Evolutionary conservation across 2,113 vertebrate genomes (phyloP).

Genomic region (Thunnus maccoyii): DNA sequence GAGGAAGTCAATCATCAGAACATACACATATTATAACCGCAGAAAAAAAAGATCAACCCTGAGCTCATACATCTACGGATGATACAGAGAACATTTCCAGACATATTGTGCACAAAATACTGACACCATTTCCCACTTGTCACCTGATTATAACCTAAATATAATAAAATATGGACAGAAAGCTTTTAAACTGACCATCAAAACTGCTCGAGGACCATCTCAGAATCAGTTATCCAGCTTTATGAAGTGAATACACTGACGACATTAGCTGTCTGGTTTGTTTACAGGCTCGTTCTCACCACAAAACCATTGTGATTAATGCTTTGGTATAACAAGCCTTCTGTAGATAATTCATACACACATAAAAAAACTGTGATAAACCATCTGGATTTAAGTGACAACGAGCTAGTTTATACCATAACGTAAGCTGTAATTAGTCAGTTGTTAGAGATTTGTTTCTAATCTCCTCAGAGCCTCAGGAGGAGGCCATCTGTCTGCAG

Average conservation of each 20-base stretch:
- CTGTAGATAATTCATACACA: neutral
- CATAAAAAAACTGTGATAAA: neutral
- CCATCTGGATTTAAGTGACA: conserved; percentile 17
- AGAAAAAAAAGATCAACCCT: neutral
- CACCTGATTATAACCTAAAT: neutral
- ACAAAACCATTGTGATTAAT: neutral
- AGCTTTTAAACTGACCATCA: conserved; percentile 3
- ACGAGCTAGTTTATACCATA: conserved; percentile 18
- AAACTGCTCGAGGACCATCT: neutral
- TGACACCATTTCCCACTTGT: neutral
- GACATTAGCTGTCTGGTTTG: neutral
- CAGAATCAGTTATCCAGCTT: conserved; percentile 8
- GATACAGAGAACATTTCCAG: too few species aligned
- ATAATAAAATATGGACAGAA: neutral
- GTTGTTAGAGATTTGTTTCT: conserved; percentile 63
- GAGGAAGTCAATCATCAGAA: neutral
- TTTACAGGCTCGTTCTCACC: neutral
- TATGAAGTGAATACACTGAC: neutral
- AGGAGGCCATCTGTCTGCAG: conserved; percentile 66
- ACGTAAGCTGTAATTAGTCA: conserved; percentile 30
- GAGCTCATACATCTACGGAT: too few species aligned
- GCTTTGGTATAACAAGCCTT: neutral
- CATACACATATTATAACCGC: neutral
- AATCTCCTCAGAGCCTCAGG: conserved; percentile 66
- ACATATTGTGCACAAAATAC: too few species aligned